Percentiles rank a stretch among this genome's conserved stretches.
These are phyloP conservation scores for Tuberolachnus salignus DNA, from an alignment of 2,888 invertebrate genomes.

Conservation along the genomic window DNA sequence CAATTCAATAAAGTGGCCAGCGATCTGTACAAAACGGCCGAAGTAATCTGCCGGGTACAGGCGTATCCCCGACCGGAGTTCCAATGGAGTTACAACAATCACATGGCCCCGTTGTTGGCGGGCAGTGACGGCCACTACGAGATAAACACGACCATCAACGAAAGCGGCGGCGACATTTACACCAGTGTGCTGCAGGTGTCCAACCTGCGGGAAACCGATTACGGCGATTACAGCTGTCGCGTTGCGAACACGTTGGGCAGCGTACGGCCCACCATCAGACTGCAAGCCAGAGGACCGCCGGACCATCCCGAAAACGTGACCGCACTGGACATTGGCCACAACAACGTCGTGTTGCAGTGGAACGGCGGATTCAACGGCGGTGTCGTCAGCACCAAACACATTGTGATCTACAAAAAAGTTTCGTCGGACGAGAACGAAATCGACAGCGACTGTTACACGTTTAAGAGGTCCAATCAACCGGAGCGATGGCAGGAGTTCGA, in stretches of 20 bases:
- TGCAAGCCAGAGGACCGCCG: conserved; percentile 87
- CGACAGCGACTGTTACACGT: conserved; percentile 68
- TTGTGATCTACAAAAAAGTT: conserved; percentile 79
- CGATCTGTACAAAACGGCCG: conserved; percentile 81
- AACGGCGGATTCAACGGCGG: conserved; percentile 92
- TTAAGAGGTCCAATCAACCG: conserved; percentile 62
- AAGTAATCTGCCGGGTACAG: conserved; percentile 85
- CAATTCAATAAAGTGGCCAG: conserved; percentile 88
- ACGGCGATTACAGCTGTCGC: conserved; percentile 89
- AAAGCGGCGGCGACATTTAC: conserved; percentile 79
- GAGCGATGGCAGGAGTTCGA: conserved; percentile 82
- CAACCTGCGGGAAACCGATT: conserved; percentile 79
- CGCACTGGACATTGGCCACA: conserved; percentile 77
- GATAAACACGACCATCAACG: conserved; percentile 77
- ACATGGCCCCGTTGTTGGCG: conserved; percentile 73
- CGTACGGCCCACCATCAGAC: conserved; percentile 68
- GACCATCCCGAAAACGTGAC: conserved; percentile 78
- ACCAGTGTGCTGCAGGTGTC: conserved; percentile 75
- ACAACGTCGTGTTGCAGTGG: conserved; percentile 82
- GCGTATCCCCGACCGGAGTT: conserved; percentile 92
- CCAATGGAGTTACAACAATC: conserved; percentile 85
- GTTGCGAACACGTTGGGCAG: conserved; percentile 80
- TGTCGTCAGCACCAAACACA: conserved; percentile 82
- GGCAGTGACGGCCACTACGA: conserved; percentile 86
- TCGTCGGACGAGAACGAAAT: conserved; percentile 69